Conservation (phyloP, 2,797 vertebrate genomes). For the Acipenser oxyrinchus region DNA sequence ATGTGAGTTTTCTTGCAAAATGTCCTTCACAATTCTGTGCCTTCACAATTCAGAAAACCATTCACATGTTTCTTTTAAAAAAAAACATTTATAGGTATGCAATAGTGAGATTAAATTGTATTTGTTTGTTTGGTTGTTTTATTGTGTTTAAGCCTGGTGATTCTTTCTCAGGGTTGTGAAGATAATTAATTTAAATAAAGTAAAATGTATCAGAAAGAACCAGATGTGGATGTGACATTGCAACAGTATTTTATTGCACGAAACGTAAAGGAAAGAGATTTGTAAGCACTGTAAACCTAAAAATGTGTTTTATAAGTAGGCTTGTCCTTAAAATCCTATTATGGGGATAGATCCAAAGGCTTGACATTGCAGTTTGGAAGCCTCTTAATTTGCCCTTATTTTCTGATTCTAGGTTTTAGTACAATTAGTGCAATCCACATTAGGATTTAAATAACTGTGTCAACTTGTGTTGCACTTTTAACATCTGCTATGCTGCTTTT, state of each 20-base stretch:
- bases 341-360: slow-evolving; percentile 51
- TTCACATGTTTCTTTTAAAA: too few relatives aligned
- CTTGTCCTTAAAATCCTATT: slow-evolving; percentile 48
- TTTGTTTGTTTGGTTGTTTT: too few relatives aligned
- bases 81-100: slow-evolving; percentile 12
- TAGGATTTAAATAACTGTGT: background rate
- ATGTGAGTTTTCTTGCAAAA: too few relatives aligned
- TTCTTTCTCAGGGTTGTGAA: slow-evolving; percentile 43
- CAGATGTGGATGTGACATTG: slow-evolving; percentile 40
- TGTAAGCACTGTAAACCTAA: slow-evolving; percentile 18
- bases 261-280: slow-evolving; percentile 56
- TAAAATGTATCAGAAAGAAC: slow-evolving; percentile 27
- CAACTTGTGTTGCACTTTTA: background rate
- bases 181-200: slow-evolving; percentile 47
- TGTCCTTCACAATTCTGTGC: too few relatives aligned
- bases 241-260: slow-evolving; percentile 44
- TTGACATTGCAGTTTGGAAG: slow-evolving; percentile 56
- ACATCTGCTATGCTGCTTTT: too few relatives aligned
- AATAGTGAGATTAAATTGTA: background rate
- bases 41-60: too few relatives aligned
- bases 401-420: slow-evolving; percentile 17
- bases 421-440: slow-evolving; percentile 1
- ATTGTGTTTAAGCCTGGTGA: slow-evolving; percentile 13
- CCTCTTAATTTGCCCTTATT: slow-evolving; percentile 53
- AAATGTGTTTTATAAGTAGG: slow-evolving; percentile 5